A percentile compares a stretch with the other conserved stretches of the same genome.
Conservation (phyloP, 2,797 vertebrate species). For the Numenius phaeopus region DNA sequence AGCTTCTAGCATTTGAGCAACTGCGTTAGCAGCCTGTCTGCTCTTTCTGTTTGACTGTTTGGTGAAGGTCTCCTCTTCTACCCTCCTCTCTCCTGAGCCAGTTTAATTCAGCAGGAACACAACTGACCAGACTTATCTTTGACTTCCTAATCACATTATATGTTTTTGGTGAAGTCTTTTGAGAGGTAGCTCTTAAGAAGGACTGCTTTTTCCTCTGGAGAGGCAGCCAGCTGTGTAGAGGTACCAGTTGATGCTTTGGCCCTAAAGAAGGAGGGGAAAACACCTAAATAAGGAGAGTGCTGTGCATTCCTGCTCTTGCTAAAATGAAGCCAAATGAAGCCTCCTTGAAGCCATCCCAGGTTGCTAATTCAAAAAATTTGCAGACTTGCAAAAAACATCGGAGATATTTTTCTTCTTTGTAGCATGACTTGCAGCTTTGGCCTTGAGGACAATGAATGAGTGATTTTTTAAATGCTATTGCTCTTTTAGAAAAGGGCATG, state of each 20-base stretch:
- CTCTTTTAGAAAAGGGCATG: neutral
- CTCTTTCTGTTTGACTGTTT: neutral
- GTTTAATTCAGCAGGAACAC: neutral
- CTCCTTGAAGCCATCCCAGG: neutral
- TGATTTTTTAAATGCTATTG: neutral
- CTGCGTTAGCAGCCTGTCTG: rapidly evolving
- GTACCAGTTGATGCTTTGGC: neutral
- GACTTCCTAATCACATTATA: neutral
- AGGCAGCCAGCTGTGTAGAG: neutral
- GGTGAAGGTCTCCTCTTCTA: neutral
- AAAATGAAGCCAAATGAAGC: neutral
- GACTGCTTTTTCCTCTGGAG: neutral
- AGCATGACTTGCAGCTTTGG: neutral
- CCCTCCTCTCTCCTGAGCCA: neutral
- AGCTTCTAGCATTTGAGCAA: neutral
- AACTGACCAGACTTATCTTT: neutral
- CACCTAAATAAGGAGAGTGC: neutral
- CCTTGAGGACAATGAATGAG: neutral
- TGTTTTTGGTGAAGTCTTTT: neutral
- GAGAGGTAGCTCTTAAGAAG: neutral
- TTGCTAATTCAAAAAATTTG: neutral
- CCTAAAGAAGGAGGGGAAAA: neutral
- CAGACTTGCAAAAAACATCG: neutral
- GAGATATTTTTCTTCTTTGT: rapidly evolving
- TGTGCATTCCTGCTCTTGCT: neutral